Evolutionary conservation across 1,140 invertebrate genomes (phyloP).

Genomic region (Drosophila carrolli): DNA sequence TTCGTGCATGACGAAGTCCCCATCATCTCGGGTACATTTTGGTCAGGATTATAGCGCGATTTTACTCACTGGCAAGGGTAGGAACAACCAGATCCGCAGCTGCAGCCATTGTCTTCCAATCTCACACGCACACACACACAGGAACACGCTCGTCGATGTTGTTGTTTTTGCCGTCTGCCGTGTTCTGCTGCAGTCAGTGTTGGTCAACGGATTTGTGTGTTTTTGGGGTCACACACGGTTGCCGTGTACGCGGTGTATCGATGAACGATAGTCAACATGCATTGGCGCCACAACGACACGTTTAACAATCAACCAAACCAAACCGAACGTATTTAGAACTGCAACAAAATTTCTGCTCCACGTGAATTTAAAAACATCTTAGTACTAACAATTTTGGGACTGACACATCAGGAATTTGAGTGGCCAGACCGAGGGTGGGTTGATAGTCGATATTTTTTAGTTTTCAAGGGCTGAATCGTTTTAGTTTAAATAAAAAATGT

Average conservation of each 20-base stretch:
- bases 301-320: constrained; percentile 60
- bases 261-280: constrained; percentile 61
- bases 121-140: constrained; percentile 61
- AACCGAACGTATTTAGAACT: constrained; percentile 77
- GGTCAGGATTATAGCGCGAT: background rate
- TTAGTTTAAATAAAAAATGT: too few species aligned
- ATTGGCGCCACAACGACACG: constrained; percentile 62
- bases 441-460: constrained; percentile 1
- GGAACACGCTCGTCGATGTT: constrained; percentile 34
- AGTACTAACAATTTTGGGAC: constrained; percentile 52
- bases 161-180: constrained; percentile 34
- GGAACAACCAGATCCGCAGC: constrained; percentile 84
- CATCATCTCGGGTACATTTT: background rate
- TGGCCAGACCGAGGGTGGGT: constrained; percentile 10
- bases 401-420: constrained; percentile 14
- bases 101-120: constrained; percentile 84
- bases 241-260: constrained; percentile 55
- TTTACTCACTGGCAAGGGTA: constrained; percentile 84
- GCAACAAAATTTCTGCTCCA: constrained; percentile 77
- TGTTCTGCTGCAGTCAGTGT: constrained; percentile 61
- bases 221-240: constrained; percentile 50
- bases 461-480: too few species aligned
- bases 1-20: background rate
- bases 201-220: constrained; percentile 62
- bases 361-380: constrained; percentile 82